Evolutionary conservation across 2,888 invertebrate species (phyloP).

Genomic region (Ommatoiulus sabulosus): DNA sequence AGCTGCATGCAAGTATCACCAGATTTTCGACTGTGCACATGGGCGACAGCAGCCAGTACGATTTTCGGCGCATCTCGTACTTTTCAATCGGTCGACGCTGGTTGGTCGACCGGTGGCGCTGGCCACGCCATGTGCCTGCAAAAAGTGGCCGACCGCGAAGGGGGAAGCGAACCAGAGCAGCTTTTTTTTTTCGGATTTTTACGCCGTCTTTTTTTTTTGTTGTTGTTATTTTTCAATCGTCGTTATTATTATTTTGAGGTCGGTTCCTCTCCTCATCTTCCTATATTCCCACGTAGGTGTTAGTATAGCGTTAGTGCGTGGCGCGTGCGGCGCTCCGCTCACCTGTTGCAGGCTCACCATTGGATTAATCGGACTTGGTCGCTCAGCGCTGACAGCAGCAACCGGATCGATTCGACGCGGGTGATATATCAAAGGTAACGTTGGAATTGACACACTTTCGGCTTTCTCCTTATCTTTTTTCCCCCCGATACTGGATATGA

Average conservation of each 20-base stretch:
- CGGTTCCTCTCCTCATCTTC: not conserved
- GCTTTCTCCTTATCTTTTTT: not conserved
- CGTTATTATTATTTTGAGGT: conserved; percentile 24
- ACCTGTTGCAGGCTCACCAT: not conserved
- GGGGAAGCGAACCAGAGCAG: conserved; percentile 28
- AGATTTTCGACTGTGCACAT: not conserved
- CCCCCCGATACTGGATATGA: not conserved
- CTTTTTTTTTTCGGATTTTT: not conserved
- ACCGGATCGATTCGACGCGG: not conserved
- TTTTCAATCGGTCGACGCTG: not conserved
- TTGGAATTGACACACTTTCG: not conserved
- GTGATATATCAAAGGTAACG: not conserved
- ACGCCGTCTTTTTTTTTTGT: too few relatives aligned
- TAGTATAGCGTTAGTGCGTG: not conserved
- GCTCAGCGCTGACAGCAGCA: too few relatives aligned
- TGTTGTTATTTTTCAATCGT: not conserved
- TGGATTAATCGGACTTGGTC: not conserved
- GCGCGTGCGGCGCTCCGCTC: not conserved
- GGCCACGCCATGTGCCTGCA: not conserved
- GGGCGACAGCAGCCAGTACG: too few relatives aligned
- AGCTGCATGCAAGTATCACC: not conserved
- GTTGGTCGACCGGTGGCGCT: not conserved
- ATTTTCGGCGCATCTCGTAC: too few relatives aligned
- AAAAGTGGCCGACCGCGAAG: conserved; percentile 34
- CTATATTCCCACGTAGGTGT: not conserved